A percentile compares a stretch with the other conserved stretches of the same genome.
These are phyloP conservation scores for Orthonevra nobilis DNA, from an alignment of 2,888 invertebrate species.

Conservation along the genomic window DNA sequence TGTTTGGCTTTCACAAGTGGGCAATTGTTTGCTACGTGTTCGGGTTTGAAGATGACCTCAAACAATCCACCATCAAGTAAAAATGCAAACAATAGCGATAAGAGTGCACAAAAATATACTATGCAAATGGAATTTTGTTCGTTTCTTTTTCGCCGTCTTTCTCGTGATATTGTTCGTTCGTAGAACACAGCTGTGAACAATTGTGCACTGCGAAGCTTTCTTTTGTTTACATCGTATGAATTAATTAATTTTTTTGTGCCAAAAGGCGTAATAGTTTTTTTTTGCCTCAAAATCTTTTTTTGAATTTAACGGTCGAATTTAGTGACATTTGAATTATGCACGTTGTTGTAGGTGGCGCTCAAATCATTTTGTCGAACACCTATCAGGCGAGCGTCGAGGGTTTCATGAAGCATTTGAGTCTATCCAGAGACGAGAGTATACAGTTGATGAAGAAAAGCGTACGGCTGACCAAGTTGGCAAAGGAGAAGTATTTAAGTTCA, in stretches of 20 bases:
- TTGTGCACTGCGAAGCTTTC: constrained; percentile 6
- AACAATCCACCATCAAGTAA: not conserved
- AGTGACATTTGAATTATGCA: not conserved
- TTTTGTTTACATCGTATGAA: constrained; percentile 28
- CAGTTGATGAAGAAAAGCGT: constrained; percentile 88
- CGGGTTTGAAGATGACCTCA: not conserved
- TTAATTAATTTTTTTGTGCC: constrained; percentile 5
- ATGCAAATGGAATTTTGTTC: too few relatives aligned
- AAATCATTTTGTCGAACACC: constrained; percentile 91
- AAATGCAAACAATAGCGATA: constrained; percentile 14
- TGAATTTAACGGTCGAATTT: constrained; percentile 48
- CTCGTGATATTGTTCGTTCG: too few relatives aligned
- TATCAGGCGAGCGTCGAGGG: constrained; percentile 92
- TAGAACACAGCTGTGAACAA: constrained; percentile 27
- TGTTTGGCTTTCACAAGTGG: not conserved
- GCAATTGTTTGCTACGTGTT: too few relatives aligned
- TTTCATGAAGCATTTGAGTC: constrained; percentile 86
- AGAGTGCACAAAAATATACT: constrained; percentile 19
- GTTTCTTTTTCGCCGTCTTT: too few relatives aligned
- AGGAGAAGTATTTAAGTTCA: constrained; percentile 82
- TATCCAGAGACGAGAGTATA: constrained; percentile 85
- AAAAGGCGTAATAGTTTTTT: not conserved
- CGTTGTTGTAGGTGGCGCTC: constrained; percentile 87
- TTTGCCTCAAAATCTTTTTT: constrained; percentile 13
- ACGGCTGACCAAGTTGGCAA: constrained; percentile 86